These are phyloP conservation scores for Thera obeliscata DNA, from an alignment of 2,888 invertebrate species.

Conservation along the genomic window DNA sequence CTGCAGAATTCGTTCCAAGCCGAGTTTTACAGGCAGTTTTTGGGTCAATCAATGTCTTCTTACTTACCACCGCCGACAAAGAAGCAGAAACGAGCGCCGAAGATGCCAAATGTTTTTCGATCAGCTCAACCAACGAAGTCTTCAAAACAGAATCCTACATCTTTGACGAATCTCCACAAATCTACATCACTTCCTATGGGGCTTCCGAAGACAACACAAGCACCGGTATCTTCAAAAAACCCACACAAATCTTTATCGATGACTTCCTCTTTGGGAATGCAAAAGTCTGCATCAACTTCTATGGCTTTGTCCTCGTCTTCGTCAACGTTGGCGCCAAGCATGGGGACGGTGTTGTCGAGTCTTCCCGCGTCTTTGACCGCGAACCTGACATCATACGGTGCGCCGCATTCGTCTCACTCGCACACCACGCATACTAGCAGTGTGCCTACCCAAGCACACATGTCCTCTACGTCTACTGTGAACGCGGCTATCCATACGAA, in stretches of 20 bases:
- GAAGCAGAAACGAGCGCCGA: slow-evolving; percentile 73
- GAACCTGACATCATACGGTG: slow-evolving; percentile 57
- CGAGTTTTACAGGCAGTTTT: slow-evolving; percentile 73
- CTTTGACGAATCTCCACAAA: slow-evolving; percentile 45
- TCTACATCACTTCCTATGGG: slow-evolving; percentile 42
- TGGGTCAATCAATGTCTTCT: slow-evolving; percentile 65
- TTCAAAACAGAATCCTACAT: slow-evolving; percentile 46
- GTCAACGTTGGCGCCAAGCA: slow-evolving; percentile 60
- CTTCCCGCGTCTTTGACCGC: slow-evolving; percentile 71
- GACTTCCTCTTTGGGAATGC: slow-evolving; percentile 22
- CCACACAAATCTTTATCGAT: slow-evolving; percentile 17
- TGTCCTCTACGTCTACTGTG: slow-evolving; percentile 60
- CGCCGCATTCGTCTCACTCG: slow-evolving; percentile 40
- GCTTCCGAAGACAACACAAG: slow-evolving; percentile 15
- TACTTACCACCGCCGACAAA: slow-evolving; percentile 65
- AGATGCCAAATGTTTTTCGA: slow-evolving; percentile 45
- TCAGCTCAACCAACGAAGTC: slow-evolving; percentile 12
- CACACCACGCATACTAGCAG: slow-evolving; percentile 43
- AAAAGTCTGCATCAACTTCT: slow-evolving; percentile 19
- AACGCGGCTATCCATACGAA: slow-evolving; percentile 65
- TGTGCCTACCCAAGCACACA: slow-evolving; percentile 65
- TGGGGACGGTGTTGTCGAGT: slow-evolving; percentile 71
- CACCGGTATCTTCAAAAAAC: slow-evolving; percentile 14
- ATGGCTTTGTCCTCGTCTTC: slow-evolving; percentile 16
- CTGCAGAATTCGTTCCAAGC: slow-evolving; percentile 73